Percentiles rank a stretch among this genome's conserved stretches.
phyloP scores from a whole-genome alignment of 2,113 vertebrate species.

The Chiloscyllium plagiosum region DNA sequence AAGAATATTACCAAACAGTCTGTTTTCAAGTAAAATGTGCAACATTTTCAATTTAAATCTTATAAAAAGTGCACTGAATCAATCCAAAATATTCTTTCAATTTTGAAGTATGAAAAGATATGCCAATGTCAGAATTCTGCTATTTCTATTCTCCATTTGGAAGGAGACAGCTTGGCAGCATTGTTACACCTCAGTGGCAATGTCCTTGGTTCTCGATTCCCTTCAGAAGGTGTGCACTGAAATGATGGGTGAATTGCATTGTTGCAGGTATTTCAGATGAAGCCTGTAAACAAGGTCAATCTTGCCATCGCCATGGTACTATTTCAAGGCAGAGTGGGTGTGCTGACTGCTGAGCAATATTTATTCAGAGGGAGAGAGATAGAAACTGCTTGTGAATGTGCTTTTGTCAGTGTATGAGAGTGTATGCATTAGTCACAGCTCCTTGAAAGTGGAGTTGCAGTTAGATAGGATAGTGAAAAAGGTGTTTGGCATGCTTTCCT shows the following conservation, averaged over 20 bases:
- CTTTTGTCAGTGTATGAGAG: too few relatives aligned
- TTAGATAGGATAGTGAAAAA: too few relatives aligned
- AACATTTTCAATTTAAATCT: neutral
- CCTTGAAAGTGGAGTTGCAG: too few relatives aligned
- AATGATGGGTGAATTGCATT: neutral
- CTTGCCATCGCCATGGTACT: neutral
- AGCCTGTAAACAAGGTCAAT: neutral
- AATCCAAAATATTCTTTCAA: neutral
- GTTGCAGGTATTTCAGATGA: neutral
- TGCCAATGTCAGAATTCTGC: neutral
- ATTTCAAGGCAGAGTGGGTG: neutral
- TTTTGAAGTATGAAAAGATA: neutral
- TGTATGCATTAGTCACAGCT: too few relatives aligned
- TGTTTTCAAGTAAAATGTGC: neutral
- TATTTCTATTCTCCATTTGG: neutral
- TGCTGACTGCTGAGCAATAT: neutral
- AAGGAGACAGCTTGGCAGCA: neutral
- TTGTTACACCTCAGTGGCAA: neutral
- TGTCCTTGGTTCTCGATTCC: neutral
- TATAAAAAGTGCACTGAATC: neutral
- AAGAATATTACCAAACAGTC: neutral
- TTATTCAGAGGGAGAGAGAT: neutral
- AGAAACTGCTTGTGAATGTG: too few relatives aligned
- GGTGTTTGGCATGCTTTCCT: too few relatives aligned
- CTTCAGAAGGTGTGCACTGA: neutral